Percentiles rank a stretch among this genome's conserved stretches.
phyloP scores from a whole-genome alignment of 2,797 vertebrate genomes.

The Apogon talboti region DNA sequence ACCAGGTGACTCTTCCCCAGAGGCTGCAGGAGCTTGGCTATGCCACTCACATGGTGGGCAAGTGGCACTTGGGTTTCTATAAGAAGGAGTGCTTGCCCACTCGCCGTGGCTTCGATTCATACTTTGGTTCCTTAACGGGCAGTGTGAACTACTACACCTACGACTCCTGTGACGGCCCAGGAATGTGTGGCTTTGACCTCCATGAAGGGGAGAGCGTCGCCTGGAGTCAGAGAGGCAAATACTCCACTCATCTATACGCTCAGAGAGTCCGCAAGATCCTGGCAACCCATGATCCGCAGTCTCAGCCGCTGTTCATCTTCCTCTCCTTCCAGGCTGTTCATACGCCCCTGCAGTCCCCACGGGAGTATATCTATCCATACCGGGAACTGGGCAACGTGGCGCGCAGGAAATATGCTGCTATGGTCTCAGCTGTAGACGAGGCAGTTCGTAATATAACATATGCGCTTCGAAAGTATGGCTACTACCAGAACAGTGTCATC shows the following conservation, averaged over 20 bases:
- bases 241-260: slow-evolving; percentile 94
- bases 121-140: slow-evolving; percentile 95
- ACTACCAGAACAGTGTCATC: slow-evolving; percentile 94
- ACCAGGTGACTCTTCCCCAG: slow-evolving; percentile 94
- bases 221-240: slow-evolving; percentile 92
- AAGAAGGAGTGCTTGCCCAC: slow-evolving; percentile 96
- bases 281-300: slow-evolving; percentile 85
- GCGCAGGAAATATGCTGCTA: slow-evolving; percentile 93
- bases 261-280: slow-evolving; percentile 93
- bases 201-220: slow-evolving; percentile 93
- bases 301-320: slow-evolving; percentile 92
- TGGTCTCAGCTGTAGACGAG: slow-evolving; percentile 96
- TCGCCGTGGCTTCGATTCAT: slow-evolving; percentile 93
- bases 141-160: slow-evolving; percentile 98
- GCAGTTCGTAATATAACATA: slow-evolving; percentile 95
- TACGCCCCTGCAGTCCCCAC: slow-evolving; percentile 93
- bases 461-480: slow-evolving; percentile 93
- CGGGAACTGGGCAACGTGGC: slow-evolving; percentile 89
- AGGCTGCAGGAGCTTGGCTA: slow-evolving; percentile 94
- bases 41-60: slow-evolving; percentile 98
- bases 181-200: slow-evolving; percentile 92
- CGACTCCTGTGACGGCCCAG: slow-evolving; percentile 93
- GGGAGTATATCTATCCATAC: slow-evolving; percentile 94
- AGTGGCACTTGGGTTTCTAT: slow-evolving; percentile 99
- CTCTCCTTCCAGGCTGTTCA: slow-evolving; percentile 98